These are phyloP conservation scores for Saccostrea cuccullata DNA, from an alignment of 1,140 invertebrate species.

Conservation along the genomic window DNA sequence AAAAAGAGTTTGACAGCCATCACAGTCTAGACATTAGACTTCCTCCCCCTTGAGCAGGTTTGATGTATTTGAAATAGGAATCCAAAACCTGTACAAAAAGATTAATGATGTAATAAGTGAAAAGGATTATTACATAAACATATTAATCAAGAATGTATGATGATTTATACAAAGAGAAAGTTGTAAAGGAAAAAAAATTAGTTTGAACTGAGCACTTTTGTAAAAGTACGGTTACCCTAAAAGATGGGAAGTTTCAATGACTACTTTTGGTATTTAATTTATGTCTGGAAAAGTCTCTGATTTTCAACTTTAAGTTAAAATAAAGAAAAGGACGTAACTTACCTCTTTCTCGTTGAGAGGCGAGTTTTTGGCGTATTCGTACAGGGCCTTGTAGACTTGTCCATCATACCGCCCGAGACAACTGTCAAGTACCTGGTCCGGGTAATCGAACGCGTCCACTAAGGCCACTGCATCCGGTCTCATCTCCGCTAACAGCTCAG, in stretches of 20 bases:
- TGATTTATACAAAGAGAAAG: too few species aligned
- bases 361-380: constrained; percentile 90
- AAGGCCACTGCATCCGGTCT: constrained; percentile 93
- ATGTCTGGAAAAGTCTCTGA: not conserved
- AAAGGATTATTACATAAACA: too few species aligned
- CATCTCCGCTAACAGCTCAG: constrained; percentile 84
- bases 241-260: too few species aligned
- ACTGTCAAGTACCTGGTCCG: constrained; percentile 89
- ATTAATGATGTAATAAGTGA: constrained; percentile 52
- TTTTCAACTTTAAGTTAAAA: not conserved
- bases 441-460: constrained; percentile 94
- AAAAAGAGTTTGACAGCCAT: not conserved
- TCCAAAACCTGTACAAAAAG: constrained; percentile 37
- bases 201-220: too few species aligned
- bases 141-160: too few species aligned
- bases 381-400: constrained; percentile 92
- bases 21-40: not conserved
- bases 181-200: too few species aligned
- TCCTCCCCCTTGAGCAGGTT: constrained; percentile 28
- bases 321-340: not conserved
- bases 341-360: constrained; percentile 88
- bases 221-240: too few species aligned
- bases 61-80: constrained; percentile 49
- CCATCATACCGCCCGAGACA: constrained; percentile 93
- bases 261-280: too few species aligned